Evolutionary conservation across 2,888 invertebrate genomes (phyloP), one percentile per base, ranked within the genome.

Genomic region (Eupelmus urozonus): DNA sequence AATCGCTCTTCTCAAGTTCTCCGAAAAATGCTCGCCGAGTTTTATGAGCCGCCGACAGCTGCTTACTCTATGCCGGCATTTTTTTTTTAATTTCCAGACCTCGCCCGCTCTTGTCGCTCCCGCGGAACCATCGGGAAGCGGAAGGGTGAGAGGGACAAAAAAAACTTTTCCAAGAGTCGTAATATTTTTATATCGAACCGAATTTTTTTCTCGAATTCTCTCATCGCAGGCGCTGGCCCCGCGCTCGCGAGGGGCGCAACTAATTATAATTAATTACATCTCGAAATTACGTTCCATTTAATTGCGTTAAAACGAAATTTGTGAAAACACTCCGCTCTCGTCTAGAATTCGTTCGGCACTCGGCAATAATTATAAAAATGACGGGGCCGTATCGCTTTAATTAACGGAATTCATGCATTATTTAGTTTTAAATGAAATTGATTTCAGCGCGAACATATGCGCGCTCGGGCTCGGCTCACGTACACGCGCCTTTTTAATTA

Each of bases 1-100:
- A 78, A 78, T 82, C 77, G 72, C 77, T 76, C 71, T 71, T 75
- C 45, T 67, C 72, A 80, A 73, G 71, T 81, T 83, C 81, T 63
- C 62, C 82, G 82, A 82, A 82, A 81, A 81, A 80, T 81, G 53
- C 49, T 66, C 18, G 66, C 62, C 62, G 72, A 67, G 72, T 57
- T 76, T 75, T 79, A 75, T 55, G 75, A 67, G 79, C 76, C 76
- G 79, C 62, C 72, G 76, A 76, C 76, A 76, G 66, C 53, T 67
- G 71, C 55, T 55, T 74, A 13, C 13, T 9, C 16, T 2, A 16
- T 9, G 2, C 3, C 34, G 34, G 9, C 9, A 34, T 34, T 34
- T 34, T n/a, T n/a, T n/a, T n/a, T 34, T 34, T 34, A 34, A 34
- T 34, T 34, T 34, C 9, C 3, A 34, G 9, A 34, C 9, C 3